Evolutionary conservation across 1,140 invertebrate species (phyloP).

Genomic region (Pseudoatta argentina): DNA sequence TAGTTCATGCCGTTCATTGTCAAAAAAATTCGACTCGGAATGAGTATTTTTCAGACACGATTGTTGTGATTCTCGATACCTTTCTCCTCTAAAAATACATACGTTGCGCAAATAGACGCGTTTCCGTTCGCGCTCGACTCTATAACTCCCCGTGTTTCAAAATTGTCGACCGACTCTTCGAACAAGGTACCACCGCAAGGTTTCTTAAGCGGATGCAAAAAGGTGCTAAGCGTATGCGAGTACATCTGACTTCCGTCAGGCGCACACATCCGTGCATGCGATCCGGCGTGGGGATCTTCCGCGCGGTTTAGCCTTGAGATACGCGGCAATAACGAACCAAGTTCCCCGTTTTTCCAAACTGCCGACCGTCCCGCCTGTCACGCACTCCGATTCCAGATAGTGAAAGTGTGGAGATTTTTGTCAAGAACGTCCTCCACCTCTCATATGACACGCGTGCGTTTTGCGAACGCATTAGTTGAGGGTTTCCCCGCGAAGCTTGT

Average conservation of each 20-base stretch:
- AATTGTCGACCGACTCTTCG: conserved; percentile 53
- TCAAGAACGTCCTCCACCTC: conserved; percentile 55
- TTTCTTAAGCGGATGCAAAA: conserved; percentile 83
- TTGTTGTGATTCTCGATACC: conserved; percentile 41
- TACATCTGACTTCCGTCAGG: conserved; percentile 78
- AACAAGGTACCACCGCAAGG: conserved; percentile 55
- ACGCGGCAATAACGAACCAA: conserved; percentile 60
- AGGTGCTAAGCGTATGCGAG: conserved; percentile 83
- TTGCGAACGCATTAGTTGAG: not conserved
- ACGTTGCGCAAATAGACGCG: conserved; percentile 56
- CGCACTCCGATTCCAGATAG: conserved; percentile 60
- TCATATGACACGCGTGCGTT: conserved; percentile 20
- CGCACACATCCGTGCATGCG: conserved; percentile 57
- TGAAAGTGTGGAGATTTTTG: conserved; percentile 65
- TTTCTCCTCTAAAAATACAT: conserved; percentile 60
- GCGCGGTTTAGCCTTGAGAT: conserved; percentile 67
- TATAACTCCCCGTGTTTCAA: conserved; percentile 45
- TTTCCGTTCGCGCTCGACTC: conserved; percentile 51
- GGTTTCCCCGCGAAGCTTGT: not conserved
- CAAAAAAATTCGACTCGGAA: not conserved
- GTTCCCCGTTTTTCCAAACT: conserved; percentile 67
- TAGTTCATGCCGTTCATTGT: not conserved
- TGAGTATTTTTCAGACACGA: conserved; percentile 5
- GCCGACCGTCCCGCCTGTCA: conserved; percentile 17
- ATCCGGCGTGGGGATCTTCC: conserved; percentile 41